Conservation (phyloP, 2,888 invertebrate genomes). For the Idaea aversata region DNA sequence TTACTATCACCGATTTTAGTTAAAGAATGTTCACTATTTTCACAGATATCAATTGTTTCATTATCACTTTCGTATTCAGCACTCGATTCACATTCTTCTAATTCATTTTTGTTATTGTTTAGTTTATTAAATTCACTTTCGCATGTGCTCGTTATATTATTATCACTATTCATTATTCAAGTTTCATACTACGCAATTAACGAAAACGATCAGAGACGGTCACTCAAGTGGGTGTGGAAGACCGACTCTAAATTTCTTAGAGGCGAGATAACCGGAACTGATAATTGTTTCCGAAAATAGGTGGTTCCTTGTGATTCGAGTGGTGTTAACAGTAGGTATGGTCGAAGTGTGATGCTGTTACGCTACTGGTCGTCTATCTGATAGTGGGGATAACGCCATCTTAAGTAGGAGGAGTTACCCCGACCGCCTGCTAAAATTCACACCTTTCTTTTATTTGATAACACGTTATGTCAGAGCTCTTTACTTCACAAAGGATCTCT, state of each 20-base stretch:
- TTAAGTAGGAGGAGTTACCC: constrained; percentile 70
- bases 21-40: constrained; percentile 56
- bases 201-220: not conserved
- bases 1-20: constrained; percentile 37
- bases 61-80: constrained; percentile 71
- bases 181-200: constrained; percentile 10
- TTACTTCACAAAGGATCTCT: constrained; percentile 74
- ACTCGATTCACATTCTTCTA: constrained; percentile 56
- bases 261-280: constrained; percentile 47
- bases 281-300: constrained; percentile 78
- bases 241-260: constrained; percentile 44
- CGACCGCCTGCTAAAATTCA: constrained; percentile 76
- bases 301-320: constrained; percentile 58
- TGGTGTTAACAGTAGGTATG: constrained; percentile 63
- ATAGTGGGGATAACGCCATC: constrained; percentile 74
- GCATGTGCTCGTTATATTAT: constrained; percentile 73
- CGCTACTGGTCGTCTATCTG: constrained; percentile 62
- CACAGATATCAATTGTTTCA: constrained; percentile 75
- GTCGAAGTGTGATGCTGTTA: constrained; percentile 53
- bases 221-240: not conserved
- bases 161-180: constrained; percentile 43
- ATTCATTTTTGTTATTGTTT: constrained; percentile 42
- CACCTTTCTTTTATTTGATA: constrained; percentile 81
- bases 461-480: constrained; percentile 77
- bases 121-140: constrained; percentile 49